Conservation (phyloP, 2,888 invertebrate genomes). For the Ferrisia virgata region DNA sequence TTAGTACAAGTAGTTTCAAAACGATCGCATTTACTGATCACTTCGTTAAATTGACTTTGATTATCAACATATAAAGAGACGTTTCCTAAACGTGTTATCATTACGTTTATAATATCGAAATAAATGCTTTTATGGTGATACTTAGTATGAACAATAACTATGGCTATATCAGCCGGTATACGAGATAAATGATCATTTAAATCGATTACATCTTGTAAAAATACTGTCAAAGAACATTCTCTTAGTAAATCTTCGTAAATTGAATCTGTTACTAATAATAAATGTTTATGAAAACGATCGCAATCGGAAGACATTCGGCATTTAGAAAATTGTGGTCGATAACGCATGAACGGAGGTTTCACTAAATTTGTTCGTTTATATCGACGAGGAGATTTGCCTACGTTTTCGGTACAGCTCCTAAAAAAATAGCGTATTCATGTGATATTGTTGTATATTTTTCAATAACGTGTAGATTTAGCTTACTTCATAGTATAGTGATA, state of each 20-base stretch:
- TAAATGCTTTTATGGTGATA: constrained; percentile 32
- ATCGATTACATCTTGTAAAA: constrained; percentile 27
- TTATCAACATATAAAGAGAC: constrained; percentile 49
- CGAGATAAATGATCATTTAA: constrained; percentile 29
- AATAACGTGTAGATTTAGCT: background rate
- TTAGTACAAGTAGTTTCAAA: constrained; percentile 49
- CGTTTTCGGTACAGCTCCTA: background rate
- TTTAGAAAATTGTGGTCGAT: constrained; percentile 40
- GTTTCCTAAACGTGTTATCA: constrained; percentile 49
- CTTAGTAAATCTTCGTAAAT: constrained; percentile 43
- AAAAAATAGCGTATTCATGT: background rate
- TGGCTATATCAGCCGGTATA: background rate
- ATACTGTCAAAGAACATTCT: constrained; percentile 45
- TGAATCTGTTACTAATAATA: constrained; percentile 46
- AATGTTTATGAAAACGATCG: constrained; percentile 35
- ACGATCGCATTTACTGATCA: constrained; percentile 47
- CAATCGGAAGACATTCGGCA: constrained; percentile 27
- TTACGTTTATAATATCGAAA: constrained; percentile 48
- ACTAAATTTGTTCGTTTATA: constrained; percentile 12
- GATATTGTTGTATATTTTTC: background rate
- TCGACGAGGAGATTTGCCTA: constrained; percentile 9
- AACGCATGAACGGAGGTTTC: constrained; percentile 28
- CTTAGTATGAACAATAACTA: constrained; percentile 46
- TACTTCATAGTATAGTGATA: background rate
- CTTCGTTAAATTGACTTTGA: constrained; percentile 46